Conservation (phyloP, 92 coral and sea anemone species). For the Heteractis magnifica region DNA sequence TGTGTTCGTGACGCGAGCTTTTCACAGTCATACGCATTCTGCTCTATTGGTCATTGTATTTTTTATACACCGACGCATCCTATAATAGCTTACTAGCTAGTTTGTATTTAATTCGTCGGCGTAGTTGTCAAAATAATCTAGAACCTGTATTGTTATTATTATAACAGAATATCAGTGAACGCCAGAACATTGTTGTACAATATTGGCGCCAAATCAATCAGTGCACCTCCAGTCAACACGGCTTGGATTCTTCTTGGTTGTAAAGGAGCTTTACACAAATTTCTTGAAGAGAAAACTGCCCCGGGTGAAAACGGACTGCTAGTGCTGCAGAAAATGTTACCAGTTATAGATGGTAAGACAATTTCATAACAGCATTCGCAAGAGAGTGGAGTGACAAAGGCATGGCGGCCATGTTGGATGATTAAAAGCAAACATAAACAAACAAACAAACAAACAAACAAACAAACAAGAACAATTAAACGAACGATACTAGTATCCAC, state of each 20-base stretch:
- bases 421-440: too few relatives aligned
- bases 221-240: conserved; percentile 10
- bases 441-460: too few relatives aligned
- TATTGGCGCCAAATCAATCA: conserved; percentile 17
- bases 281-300: conserved; percentile 17
- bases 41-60: too few relatives aligned
- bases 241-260: conserved; percentile 27
- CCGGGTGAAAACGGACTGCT: neutral
- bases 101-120: neutral
- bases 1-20: too few relatives aligned
- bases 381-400: too few relatives aligned
- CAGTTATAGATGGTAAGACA: conserved; percentile 7
- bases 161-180: conserved; percentile 12
- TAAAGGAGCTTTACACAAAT: conserved; percentile 15
- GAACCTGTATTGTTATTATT: neutral
- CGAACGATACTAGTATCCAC: too few relatives aligned
- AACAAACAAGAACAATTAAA: too few relatives aligned
- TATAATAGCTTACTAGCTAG: too few relatives aligned
- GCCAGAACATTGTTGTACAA: conserved; percentile 10
- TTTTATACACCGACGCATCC: too few relatives aligned
- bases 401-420: too few relatives aligned
- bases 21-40: too few relatives aligned
- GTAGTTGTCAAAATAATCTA: neutral
- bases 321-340: neutral
- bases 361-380: too few relatives aligned